Evolutionary conservation across 2,888 invertebrate genomes (phyloP).

Genomic region (Platycnemis pennipes): DNA sequence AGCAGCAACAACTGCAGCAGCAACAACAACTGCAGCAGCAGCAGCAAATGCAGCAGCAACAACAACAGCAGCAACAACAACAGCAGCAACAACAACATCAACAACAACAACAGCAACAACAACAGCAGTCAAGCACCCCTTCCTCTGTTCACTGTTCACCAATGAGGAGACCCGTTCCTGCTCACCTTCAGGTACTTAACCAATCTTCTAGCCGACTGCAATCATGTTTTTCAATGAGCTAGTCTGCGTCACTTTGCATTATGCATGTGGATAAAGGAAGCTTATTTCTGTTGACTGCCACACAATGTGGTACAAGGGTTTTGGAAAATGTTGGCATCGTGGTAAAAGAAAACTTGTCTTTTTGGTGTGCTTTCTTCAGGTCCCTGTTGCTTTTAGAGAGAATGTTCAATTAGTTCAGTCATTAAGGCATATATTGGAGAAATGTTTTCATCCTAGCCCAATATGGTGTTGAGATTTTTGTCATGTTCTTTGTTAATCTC

Average conservation of each 20-base stretch:
- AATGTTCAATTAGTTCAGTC: not conserved
- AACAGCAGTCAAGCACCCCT: conserved; percentile 75
- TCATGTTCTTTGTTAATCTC: not conserved
- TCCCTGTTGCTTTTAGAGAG: not conserved
- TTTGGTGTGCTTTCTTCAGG: not conserved
- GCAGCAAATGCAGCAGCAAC: conserved; percentile 76
- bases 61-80: conserved; percentile 79
- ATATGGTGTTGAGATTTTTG: not conserved
- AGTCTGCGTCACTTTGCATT: conserved; percentile 34
- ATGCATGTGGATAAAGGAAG: conserved; percentile 65
- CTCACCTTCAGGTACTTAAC: conserved; percentile 56
- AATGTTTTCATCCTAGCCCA: not conserved
- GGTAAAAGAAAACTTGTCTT: conserved; percentile 12
- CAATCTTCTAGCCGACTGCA: conserved; percentile 20
- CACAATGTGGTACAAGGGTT: not conserved
- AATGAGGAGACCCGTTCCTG: conserved; percentile 47
- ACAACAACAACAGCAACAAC: conserved; percentile 73
- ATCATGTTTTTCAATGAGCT: conserved; percentile 41
- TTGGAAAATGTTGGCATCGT: conserved; percentile 59
- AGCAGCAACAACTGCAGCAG: conserved; percentile 76
- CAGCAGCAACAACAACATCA: conserved; percentile 73
- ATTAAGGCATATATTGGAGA: not conserved
- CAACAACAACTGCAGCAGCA: conserved; percentile 74
- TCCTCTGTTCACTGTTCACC: conserved; percentile 55
- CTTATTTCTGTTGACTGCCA: conserved; percentile 50